Base-by-base conservation (phyloP, 2,113 vertebrate genomes). In the Brachyhypopomus gauderio region DNA sequence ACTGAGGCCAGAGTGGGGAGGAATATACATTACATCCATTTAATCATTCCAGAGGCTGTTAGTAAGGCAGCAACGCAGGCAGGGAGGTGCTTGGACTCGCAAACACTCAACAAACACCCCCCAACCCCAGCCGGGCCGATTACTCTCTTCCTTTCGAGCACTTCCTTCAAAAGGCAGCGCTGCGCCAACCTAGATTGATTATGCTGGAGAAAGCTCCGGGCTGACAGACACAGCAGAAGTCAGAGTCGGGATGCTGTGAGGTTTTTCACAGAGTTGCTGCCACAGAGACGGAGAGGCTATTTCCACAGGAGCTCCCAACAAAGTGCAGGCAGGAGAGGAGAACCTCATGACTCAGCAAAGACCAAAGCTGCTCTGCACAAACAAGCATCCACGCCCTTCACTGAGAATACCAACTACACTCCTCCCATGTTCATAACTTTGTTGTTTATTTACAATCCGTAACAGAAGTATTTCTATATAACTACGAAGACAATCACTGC, bases 1-100 rank as follows among this genome's bases (percentile, higher is more conserved):
- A 91, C 86, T 83, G 87, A 91, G 84, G 86, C 90, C 90, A 90
- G 90, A 91, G 86, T 55, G 72, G 76, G 85, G 73, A 90, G 78
- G 86, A 90, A 91, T 92, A 92, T 92, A 92, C 90, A 90, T 93
- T 93, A 91, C 91, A 92, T 89, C 90, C 90, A 89, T 93, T 92
- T 92, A 93, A 93, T 92, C 89, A 92, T 90, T 84, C 27, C 55
- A 59, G 77, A 73, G 83, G 59, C 72, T 91, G 88, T 88, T 86
- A 85, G 83, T 56, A 71, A 85, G 75, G 75, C 83, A 85, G 83
- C 60, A 71, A 85, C 73, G 75, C 83, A 80, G 86, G 82, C 64
- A 56, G 17, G 70, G 72, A 79, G 81, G 81, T 86, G 80, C 80
- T 87, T 69, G 83, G 45, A 85, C 78, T 72, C 80, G 63, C 74